A percentile compares a stretch with the other conserved stretches of the same genome.
These are phyloP conservation scores for Leptosomus discolor DNA, from an alignment of 2,113 vertebrate genomes.

Conservation along the genomic window DNA sequence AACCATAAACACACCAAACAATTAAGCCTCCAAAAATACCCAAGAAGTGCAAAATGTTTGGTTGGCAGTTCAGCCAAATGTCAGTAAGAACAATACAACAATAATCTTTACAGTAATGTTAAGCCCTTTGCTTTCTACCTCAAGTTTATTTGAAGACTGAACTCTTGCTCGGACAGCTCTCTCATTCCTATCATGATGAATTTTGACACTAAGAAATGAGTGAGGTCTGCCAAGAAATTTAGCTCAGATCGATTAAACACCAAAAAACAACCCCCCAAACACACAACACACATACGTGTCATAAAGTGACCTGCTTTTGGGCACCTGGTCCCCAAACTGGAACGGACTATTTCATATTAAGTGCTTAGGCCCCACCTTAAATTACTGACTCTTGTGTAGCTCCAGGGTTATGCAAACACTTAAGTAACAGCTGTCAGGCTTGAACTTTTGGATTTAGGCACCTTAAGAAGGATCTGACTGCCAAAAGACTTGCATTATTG, in stretches of 20 bases:
- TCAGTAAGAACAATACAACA: not conserved
- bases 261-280: not conserved
- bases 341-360: not conserved
- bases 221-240: not conserved
- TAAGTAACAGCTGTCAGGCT: not conserved
- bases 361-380: not conserved
- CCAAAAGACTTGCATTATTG: not conserved
- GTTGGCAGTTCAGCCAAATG: too few species aligned
- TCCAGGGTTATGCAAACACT: not conserved
- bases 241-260: not conserved
- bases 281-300: too few species aligned
- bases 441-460: not conserved
- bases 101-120: not conserved
- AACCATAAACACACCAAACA: not conserved
- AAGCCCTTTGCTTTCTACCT: not conserved
- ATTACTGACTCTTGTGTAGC: not conserved
- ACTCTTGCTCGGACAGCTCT: not conserved
- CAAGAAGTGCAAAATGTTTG: too few species aligned
- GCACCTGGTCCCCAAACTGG: not conserved
- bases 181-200: not conserved
- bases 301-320: not conserved
- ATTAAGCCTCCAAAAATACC: too few species aligned
- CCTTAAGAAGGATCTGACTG: not conserved
- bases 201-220: not conserved
- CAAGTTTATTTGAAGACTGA: not conserved